Conservation (phyloP, 1,140 invertebrate genomes). For the Spodoptera frugiperda region DNA sequence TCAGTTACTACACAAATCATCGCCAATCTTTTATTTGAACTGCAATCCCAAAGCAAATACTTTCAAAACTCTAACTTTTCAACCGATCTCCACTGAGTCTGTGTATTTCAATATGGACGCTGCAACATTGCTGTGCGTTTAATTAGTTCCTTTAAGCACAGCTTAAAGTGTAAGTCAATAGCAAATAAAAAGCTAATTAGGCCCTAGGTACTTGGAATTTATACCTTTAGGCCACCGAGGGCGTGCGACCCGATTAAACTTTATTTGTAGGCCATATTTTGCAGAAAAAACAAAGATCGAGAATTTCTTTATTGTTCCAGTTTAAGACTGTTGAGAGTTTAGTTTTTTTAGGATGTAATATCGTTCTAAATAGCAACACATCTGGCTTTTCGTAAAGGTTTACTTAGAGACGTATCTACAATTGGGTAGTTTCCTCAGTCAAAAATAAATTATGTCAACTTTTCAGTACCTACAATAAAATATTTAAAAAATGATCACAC, state of each 20-base stretch:
- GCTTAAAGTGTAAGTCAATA: conserved; percentile 37
- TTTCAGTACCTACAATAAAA: too few species aligned
- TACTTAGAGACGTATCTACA: too few species aligned
- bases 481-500: too few species aligned
- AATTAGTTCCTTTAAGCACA: conserved; percentile 25
- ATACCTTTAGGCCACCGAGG: conserved; percentile 6
- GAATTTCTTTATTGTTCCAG: background rate
- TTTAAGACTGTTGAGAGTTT: too few species aligned
- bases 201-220: conserved; percentile 10
- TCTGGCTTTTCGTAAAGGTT: too few species aligned
- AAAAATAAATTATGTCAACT: too few species aligned
- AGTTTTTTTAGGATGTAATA: too few species aligned
- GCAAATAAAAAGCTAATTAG: conserved; percentile 38
- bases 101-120: conserved; percentile 18
- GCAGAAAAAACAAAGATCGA: background rate
- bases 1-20: background rate
- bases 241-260: conserved; percentile 28
- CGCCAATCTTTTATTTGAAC: too few species aligned
- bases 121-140: conserved; percentile 8
- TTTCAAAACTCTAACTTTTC: background rate
- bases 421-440: too few species aligned
- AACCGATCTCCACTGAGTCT: background rate
- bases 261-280: conserved; percentile 7
- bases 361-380: background rate
- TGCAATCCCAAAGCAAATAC: too few species aligned